Evolutionary conservation across 2,113 vertebrate species (phyloP).

Genomic region (Siniperca knerii): DNA sequence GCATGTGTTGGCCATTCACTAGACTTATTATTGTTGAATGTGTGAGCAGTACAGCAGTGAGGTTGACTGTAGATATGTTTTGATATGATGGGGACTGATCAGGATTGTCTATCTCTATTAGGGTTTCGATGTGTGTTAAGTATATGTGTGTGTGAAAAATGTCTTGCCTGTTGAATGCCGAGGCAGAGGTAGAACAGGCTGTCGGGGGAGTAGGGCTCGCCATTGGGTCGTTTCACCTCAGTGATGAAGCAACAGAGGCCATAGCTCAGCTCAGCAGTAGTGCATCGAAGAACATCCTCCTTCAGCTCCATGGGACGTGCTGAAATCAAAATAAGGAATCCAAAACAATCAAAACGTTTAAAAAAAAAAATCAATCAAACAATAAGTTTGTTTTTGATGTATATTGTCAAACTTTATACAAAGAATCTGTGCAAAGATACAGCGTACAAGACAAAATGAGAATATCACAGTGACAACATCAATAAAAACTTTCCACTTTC

Average conservation of each 20-base stretch:
- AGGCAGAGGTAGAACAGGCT: constrained; percentile 98
- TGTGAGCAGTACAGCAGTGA: too few relatives aligned
- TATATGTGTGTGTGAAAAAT: neutral
- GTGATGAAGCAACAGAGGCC: constrained; percentile 95
- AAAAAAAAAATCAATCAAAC: neutral
- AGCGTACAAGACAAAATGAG: neutral
- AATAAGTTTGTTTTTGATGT: neutral
- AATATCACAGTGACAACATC: neutral
- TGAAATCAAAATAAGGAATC: constrained; percentile 52
- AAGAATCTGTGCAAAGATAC: neutral
- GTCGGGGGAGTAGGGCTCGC: constrained; percentile 92
- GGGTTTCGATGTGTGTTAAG: neutral
- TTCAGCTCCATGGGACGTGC: constrained; percentile 90
- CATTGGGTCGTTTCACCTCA: constrained; percentile 93
- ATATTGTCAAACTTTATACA: neutral
- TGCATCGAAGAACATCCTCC: constrained; percentile 94
- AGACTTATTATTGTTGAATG: too few relatives aligned
- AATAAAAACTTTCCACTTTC: too few relatives aligned
- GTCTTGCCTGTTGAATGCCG: constrained; percentile 95
- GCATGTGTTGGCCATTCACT: too few relatives aligned
- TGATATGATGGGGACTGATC: too few relatives aligned
- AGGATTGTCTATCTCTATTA: too few relatives aligned
- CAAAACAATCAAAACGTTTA: neutral
- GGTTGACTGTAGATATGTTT: too few relatives aligned
- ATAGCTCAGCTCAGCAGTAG: constrained; percentile 94